A percentile compares a stretch with the other conserved stretches of the same genome.
Evolutionary conservation across 2,888 invertebrate genomes (phyloP).

Genomic region (Diaphora mendica): DNA sequence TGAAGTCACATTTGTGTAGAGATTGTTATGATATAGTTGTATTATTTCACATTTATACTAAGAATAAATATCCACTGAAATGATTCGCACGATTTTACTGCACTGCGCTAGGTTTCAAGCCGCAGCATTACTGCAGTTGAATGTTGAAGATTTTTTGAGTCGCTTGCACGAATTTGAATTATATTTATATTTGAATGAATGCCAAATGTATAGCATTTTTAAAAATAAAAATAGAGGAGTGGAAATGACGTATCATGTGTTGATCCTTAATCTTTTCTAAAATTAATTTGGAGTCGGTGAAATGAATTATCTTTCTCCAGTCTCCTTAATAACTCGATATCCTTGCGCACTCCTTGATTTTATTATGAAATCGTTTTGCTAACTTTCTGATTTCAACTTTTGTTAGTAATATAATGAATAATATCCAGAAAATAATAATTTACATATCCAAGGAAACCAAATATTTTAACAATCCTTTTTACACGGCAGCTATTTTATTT

Average conservation of each 20-base stretch:
- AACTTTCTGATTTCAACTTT: too few relatives aligned
- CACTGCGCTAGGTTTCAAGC: conserved; percentile 37
- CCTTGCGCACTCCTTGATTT: too few relatives aligned
- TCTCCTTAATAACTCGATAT: too few relatives aligned
- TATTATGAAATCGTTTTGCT: too few relatives aligned
- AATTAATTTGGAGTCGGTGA: too few relatives aligned
- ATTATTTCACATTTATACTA: neutral
- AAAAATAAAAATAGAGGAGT: neutral
- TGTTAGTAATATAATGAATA: too few relatives aligned
- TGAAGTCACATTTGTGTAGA: neutral
- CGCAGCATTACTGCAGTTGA: conserved; percentile 45
- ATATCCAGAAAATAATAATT: too few relatives aligned
- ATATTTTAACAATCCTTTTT: too few relatives aligned
- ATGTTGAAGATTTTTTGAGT: conserved; percentile 32
- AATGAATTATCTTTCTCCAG: too few relatives aligned
- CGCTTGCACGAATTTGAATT: conserved; percentile 20
- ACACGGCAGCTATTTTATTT: too few relatives aligned
- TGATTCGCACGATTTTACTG: conserved; percentile 34
- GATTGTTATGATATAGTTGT: neutral
- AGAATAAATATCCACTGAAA: neutral
- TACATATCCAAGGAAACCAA: too few relatives aligned
- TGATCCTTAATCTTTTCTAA: too few relatives aligned
- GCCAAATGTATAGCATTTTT: neutral
- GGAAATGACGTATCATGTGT: neutral
- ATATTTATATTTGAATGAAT: conserved; percentile 24